phyloP scores from a whole-genome alignment of 2,888 invertebrate species.

The Anodontia alba region DNA sequence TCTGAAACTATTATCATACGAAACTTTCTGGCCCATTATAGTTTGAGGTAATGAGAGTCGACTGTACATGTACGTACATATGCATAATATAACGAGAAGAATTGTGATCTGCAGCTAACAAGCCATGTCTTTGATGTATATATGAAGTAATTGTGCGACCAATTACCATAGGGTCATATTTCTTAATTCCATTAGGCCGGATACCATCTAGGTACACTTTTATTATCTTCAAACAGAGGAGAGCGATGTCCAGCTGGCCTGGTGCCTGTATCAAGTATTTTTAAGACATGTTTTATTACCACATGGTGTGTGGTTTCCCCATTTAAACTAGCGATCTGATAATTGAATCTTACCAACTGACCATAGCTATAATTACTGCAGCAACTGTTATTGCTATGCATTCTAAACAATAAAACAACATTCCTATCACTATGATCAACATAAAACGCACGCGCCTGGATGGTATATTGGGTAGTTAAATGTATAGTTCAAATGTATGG shows the following conservation, averaged over 20 bases:
- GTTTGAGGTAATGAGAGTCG: too few species aligned
- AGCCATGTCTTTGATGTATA: too few species aligned
- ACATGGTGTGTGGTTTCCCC: slow-evolving; percentile 21
- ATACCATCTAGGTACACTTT: neutral
- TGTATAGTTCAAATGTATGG: too few species aligned
- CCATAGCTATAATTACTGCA: slow-evolving; percentile 34
- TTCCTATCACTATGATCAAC: neutral
- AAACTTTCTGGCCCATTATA: too few species aligned
- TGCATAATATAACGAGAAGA: neutral
- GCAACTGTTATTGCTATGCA: neutral
- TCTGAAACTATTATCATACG: too few species aligned
- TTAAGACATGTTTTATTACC: slow-evolving; percentile 22
- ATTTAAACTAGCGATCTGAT: slow-evolving; percentile 31
- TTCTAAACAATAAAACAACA: slow-evolving; percentile 2
- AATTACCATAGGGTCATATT: too few species aligned
- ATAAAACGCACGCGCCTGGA: slow-evolving; percentile 1
- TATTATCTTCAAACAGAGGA: neutral
- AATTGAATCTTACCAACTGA: slow-evolving; percentile 44
- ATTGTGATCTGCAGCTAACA: neutral
- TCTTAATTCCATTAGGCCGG: neutral
- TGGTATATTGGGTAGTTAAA: too few species aligned
- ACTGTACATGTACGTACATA: too few species aligned
- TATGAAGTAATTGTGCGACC: too few species aligned
- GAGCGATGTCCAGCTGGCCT: slow-evolving; percentile 14
- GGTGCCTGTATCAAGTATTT: slow-evolving; percentile 26